Conservation (phyloP, 2,888 invertebrate species). For the Parnassius orleans region DNA sequence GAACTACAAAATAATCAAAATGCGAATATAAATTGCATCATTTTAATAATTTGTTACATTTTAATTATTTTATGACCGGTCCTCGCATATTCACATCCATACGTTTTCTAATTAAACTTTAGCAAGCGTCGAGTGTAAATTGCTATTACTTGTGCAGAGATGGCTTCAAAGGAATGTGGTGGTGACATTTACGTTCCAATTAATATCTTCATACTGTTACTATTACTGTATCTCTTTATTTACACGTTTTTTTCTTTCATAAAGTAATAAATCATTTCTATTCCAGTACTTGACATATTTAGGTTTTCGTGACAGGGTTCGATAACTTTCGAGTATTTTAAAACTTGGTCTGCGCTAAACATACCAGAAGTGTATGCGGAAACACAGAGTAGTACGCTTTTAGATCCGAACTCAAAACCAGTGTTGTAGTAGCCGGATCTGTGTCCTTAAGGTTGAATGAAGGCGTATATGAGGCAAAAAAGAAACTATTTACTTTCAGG, state of each 20-base stretch:
- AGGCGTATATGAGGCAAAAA: too few species aligned
- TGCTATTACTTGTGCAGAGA: slow-evolving; percentile 24
- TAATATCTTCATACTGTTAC: slow-evolving; percentile 12
- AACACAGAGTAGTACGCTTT: too few species aligned
- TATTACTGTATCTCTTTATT: slow-evolving; percentile 7
- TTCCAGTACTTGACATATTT: too few species aligned
- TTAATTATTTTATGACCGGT: neutral
- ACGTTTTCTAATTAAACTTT: slow-evolving; percentile 26
- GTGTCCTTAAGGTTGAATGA: too few species aligned
- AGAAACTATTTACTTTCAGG: too few species aligned
- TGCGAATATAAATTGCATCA: neutral
- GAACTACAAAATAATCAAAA: neutral
- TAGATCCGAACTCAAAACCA: too few species aligned
- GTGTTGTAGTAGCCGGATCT: too few species aligned
- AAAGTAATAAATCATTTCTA: too few species aligned
- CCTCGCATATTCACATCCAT: neutral
- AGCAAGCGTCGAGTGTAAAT: slow-evolving; percentile 18
- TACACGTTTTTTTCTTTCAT: neutral
- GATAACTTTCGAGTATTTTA: too few species aligned
- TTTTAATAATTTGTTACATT: neutral
- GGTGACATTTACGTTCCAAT: slow-evolving; percentile 24
- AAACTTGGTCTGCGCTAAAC: too few species aligned
- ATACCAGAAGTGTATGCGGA: too few species aligned
- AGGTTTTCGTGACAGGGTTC: too few species aligned
- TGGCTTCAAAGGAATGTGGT: slow-evolving; percentile 22